These are phyloP conservation scores for Plutella xylostella DNA, from an alignment of 2,888 invertebrate genomes.

Conservation along the genomic window DNA sequence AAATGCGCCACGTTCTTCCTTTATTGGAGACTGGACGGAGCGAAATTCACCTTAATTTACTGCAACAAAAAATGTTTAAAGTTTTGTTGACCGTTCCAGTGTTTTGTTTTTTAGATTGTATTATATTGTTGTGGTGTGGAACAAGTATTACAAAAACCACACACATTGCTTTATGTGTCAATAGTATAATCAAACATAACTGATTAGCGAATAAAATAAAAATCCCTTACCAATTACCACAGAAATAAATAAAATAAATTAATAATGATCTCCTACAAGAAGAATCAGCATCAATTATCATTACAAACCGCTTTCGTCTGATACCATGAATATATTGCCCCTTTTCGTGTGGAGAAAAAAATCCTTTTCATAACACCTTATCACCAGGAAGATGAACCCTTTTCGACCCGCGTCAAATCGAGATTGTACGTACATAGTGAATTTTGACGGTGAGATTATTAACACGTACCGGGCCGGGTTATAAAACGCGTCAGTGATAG, in stretches of 20 bases:
- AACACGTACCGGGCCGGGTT: conserved; percentile 50
- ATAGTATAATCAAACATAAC: neutral
- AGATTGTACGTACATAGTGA: conserved; percentile 28
- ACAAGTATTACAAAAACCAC: too few species aligned
- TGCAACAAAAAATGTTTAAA: too few species aligned
- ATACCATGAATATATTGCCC: conserved; percentile 1
- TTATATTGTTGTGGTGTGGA: too few species aligned
- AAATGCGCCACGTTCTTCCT: conserved; percentile 24
- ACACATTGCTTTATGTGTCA: too few species aligned
- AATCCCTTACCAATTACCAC: too few species aligned
- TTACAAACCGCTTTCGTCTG: neutral
- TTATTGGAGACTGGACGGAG: neutral
- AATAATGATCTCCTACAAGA: too few species aligned
- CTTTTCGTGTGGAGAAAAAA: neutral
- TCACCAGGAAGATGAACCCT: conserved; percentile 28
- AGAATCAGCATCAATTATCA: conserved; percentile 3
- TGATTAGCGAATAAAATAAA: neutral
- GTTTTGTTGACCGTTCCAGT: too few species aligned
- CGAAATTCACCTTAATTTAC: conserved; percentile 1
- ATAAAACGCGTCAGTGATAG: too few species aligned
- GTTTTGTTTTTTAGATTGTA: too few species aligned
- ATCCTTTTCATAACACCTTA: neutral
- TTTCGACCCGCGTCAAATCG: conserved; percentile 47
- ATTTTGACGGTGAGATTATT: conserved; percentile 56
- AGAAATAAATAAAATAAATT: neutral